Base-by-base conservation (phyloP, 2,797 vertebrate species). In the Argya squamiceps region DNA sequence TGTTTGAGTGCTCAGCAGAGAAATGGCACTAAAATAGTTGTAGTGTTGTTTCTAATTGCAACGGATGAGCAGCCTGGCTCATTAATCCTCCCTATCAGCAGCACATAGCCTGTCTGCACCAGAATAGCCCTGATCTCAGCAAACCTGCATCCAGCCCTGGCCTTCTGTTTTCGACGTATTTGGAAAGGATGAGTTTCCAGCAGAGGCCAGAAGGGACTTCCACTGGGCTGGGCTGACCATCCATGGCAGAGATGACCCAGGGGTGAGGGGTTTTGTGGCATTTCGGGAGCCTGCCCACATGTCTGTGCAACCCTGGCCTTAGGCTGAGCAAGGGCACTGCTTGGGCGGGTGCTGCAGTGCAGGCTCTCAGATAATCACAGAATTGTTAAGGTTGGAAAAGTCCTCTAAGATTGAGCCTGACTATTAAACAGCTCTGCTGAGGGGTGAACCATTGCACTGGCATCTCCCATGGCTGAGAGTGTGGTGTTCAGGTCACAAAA, bases 11-110 rank as follows among this genome's bases (percentile, higher is more conserved):
- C 98, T 95, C 93, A 93, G 98, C 97, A 97, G 98, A 97, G 98
- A 99, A 98, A 98, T 98, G 98, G 96, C 97, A 97, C 97, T 97
- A 95, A 97, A 99, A 99, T 99, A 99, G 98, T 98, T 94, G 91
- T 96, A 97, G 97, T 91, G 98, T 98, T 99, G 98, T 98, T 99
- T 98, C 98, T 99, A 99, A 99, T 99, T 99, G 98, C 97, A 97
- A 98, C 70, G 86, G 98, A 98, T 98, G 98, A 99, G 98, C 97
- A 98, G 98, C 97, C 98, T 77, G 95, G 96, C 98, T 98, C 98
- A 98, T 99, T 99, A 99, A 99, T 99, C 98, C 98, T 98, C 93
- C 97, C 98, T 98, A 99, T 99, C 98, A 99, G 98, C 98, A 92
- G 97, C 85, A 93, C 92, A 96, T 97, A 97, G 97, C 97, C 98